Conservation (phyloP, 2,113 vertebrate species). For the Cervus canadensis region DNA sequence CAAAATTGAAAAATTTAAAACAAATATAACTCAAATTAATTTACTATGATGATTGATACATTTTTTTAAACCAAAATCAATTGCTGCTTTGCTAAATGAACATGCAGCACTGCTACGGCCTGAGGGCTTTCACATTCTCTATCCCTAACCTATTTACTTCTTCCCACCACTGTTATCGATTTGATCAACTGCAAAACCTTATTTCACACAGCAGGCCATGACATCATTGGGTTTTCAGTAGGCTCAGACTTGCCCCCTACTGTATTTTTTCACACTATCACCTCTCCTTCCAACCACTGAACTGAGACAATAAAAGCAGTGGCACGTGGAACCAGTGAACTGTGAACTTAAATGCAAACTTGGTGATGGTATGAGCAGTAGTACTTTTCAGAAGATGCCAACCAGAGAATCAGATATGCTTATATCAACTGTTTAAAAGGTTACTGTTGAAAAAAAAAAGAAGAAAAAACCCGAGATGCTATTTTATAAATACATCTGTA, state of each 20-base stretch:
- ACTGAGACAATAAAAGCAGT: neutral
- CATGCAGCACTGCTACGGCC: neutral
- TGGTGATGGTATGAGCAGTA: neutral
- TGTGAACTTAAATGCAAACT: neutral
- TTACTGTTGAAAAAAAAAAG: neutral
- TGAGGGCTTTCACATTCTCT: neutral
- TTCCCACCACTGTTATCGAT: neutral
- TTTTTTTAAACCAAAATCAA: neutral
- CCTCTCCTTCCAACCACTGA: neutral
- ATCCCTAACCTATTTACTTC: neutral
- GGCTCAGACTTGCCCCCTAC: neutral
- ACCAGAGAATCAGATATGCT: neutral
- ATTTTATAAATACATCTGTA: neutral
- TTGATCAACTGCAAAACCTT: neutral
- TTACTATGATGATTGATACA: neutral
- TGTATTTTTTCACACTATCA: neutral
- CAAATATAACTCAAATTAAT: neutral
- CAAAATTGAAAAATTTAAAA: neutral
- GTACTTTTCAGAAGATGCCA: neutral
- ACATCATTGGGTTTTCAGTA: neutral
- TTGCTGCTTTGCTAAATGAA: neutral
- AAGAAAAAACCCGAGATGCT: neutral
- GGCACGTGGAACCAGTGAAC: neutral
- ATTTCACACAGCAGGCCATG: neutral
- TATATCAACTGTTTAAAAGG: neutral